Base-by-base conservation (phyloP, 2,797 vertebrate species). In the Acipenser ruthenus region DNA sequence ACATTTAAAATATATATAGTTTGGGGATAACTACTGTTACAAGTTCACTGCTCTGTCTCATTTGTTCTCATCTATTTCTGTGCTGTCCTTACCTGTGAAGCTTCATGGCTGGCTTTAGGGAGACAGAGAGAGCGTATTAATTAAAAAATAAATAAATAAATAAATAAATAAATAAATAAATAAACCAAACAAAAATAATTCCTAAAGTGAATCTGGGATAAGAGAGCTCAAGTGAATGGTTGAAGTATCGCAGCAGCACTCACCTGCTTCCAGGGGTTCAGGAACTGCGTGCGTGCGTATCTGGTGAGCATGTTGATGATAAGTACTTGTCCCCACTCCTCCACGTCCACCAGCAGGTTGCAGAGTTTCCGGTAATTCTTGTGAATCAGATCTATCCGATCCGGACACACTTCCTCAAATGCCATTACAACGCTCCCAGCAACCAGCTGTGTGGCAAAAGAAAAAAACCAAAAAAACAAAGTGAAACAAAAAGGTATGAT, bases 281-380 rank as follows among this genome's bases (percentile, higher is more conserved):
- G 77, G 76, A 99, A 99, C 86, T 99, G 96, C 0, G 93, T 97
- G 60, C 96, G 88, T 65, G 96, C 95, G 3, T 99, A 98, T 65
- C 96, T 92, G 4, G 95, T 99, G 70, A 99, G 84, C 96, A 99
- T 97, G 84, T 91, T 94, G 80, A 99, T 95, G 80, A 99, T 98
- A 72, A 98, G 93, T 80, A 99, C 92, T 80, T 99, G 96, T 8
- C 96, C 96, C 96, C 96, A 99, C 80, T 99, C 96, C 81, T 99
- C 96, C 68, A 99, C 96, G 0, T 99, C 96, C 75, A 98, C 91
- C 78, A 99, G 78, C 74, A 99, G 89, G 84, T 96, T 97, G 61
- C 96, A 98, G 23, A 99, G 89, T 77, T 99, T 98, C 67, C 96
- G 91, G 80, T 96, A 99, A 88, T 97, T 98, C 86, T 93, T 98